Conservation (phyloP, 2,797 vertebrate species). For the Hoplostethus atlanticus region DNA sequence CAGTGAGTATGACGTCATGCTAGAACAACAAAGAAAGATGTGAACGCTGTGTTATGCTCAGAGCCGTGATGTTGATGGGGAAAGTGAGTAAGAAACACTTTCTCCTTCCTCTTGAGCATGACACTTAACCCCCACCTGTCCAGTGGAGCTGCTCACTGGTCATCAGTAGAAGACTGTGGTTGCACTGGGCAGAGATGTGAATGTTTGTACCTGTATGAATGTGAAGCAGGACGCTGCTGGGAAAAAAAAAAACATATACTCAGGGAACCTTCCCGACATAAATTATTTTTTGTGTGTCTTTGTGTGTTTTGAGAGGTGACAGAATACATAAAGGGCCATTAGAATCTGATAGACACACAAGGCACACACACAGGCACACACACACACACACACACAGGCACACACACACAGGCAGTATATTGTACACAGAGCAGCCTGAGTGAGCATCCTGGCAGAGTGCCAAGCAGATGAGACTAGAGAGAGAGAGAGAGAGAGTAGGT, state of each 20-base stretch:
- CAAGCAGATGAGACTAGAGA: slow-evolving; percentile 5
- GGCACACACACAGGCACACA: not conserved
- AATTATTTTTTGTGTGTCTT: too few relatives aligned
- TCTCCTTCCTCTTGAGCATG: not conserved
- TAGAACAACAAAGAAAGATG: too few relatives aligned
- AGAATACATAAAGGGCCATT: not conserved
- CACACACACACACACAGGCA: not conserved
- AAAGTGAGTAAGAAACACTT: not conserved
- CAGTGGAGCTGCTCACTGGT: too few relatives aligned
- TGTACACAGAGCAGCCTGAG: slow-evolving; percentile 1
- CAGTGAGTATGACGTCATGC: too few relatives aligned
- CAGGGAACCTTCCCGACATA: too few relatives aligned
- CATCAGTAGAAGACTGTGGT: too few relatives aligned
- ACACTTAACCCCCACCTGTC: not conserved
- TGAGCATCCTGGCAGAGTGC: slow-evolving; percentile 3
- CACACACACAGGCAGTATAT: not conserved
- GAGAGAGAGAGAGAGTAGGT: not conserved
- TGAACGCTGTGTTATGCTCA: too few relatives aligned
- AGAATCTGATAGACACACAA: not conserved
- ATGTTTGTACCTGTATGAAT: too few relatives aligned
- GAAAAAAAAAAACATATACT: too few relatives aligned
- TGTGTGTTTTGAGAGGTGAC: not conserved
- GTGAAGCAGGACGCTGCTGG: too few relatives aligned
- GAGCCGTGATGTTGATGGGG: too few relatives aligned
- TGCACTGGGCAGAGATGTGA: too few relatives aligned